Base-by-base conservation (phyloP, 2,888 invertebrate species). In the Macrophya alboannulata region DNA sequence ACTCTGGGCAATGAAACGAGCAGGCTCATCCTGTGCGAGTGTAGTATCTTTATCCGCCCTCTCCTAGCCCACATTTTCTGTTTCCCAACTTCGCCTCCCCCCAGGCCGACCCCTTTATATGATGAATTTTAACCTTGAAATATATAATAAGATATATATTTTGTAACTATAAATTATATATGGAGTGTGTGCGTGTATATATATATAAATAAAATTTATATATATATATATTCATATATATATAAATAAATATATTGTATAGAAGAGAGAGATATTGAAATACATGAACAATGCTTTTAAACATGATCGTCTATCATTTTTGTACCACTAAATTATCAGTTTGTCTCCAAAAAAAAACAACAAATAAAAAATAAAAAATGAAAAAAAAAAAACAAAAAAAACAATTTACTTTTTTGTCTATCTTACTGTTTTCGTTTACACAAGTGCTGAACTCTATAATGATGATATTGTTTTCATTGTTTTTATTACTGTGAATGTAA, bases 261-360 rank as follows among this genome's bases (percentile, higher is more conserved):
- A 93, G 93, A 93, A 93, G 91, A 93, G 93, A 93, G 93, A 85
- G 85, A 93, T 93, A 93, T 93, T 93, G 93, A 93, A 93, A 93
- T 93, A 93, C 93, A 93, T 92, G 93, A 93, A 92, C 92, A 91
- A 93, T 93, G 93, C 92, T 93, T 93, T 93, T 93, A 92, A 93
- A 93, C 91, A 92, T 92, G 90, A 91, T 91, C 91, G 93, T 93
- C 93, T 93, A 91, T 92, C 92, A 92, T 92, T 92, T 90, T 92
- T 92, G 91, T 92, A 92, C 92, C 92, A 92, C 92, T 91, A 76
- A 85, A 92, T 90, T 90, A 90, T 91, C 89, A 89, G 89, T 89
- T 90, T 88, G 88, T 88, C 88, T 83, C 83, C 68, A 83, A 68
- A 68, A 31, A 43, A 45, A 45, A n/a, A n/a, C n/a, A n/a, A 71